These are phyloP conservation scores for Dolichoris vasculosae DNA, from an alignment of 1,140 invertebrate species.

Conservation along the genomic window DNA sequence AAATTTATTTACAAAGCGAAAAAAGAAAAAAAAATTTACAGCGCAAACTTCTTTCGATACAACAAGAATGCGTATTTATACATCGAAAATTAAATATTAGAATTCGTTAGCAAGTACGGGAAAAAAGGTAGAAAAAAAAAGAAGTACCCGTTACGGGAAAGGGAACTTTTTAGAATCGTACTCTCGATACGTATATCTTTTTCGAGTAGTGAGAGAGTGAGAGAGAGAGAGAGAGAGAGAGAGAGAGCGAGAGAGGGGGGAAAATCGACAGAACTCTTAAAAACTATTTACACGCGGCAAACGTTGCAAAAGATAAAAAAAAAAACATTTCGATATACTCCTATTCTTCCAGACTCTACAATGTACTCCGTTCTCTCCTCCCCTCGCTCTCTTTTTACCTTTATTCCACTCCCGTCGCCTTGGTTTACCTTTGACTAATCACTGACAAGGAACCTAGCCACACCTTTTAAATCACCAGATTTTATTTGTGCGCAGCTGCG, in stretches of 20 bases:
- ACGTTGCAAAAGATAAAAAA: not conserved
- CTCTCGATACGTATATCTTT: constrained; percentile 2
- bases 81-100: constrained; percentile 32
- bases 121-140: not conserved
- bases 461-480: constrained; percentile 22
- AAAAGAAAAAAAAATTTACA: not conserved
- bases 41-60: not conserved
- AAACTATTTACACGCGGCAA: constrained; percentile 38
- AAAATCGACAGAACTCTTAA: constrained; percentile 33
- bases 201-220: not conserved
- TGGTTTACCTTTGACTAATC: constrained; percentile 41
- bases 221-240: constrained; percentile 2
- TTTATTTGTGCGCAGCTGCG: not conserved
- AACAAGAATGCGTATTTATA: not conserved
- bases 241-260: not conserved
- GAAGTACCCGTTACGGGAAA: constrained; percentile 8
- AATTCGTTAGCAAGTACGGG: constrained; percentile 21
- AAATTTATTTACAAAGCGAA: constrained; percentile 21
- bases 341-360: not conserved
- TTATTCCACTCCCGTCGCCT: not conserved
- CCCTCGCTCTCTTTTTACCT: not conserved
- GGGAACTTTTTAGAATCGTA: constrained; percentile 28
- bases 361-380: not conserved
- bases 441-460: constrained; percentile 1
- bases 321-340: not conserved